A percentile compares a stretch with the other conserved stretches of the same genome.
phyloP scores from a whole-genome alignment of 1,140 invertebrate genomes.

The Bicyclus anynana region DNA sequence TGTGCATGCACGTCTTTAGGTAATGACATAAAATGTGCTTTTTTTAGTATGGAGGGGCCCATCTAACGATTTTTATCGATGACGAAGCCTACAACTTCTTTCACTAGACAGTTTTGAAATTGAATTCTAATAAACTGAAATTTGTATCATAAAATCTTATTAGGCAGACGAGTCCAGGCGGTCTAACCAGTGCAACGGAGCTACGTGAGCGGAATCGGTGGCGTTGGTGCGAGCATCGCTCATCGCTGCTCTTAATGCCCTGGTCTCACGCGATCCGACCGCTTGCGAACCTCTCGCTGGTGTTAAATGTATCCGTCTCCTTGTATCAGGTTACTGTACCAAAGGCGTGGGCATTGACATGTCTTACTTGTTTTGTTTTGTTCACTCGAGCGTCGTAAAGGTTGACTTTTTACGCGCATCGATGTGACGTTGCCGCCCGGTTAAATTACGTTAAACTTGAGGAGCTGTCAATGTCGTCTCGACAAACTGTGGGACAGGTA shows the following conservation, averaged over 20 bases:
- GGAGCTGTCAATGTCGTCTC: constrained; percentile 59
- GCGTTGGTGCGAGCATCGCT: constrained; percentile 48
- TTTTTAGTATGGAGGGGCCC: no score
- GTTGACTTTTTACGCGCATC: constrained; percentile 71
- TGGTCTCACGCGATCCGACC: constrained; percentile 51
- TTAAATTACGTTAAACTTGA: constrained; percentile 62
- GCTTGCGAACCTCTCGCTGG: constrained; percentile 61
- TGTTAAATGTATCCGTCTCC: constrained; percentile 72
- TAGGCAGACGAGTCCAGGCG: neutral
- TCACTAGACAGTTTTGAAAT: no score
- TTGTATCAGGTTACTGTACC: constrained; percentile 69
- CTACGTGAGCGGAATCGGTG: constrained; percentile 46
- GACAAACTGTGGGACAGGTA: constrained; percentile 33
- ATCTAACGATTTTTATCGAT: no score
- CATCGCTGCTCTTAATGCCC: constrained; percentile 64
- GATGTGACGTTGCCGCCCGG: constrained; percentile 57
- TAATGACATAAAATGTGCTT: no score
- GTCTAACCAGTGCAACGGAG: constrained; percentile 3
- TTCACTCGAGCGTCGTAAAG: constrained; percentile 66
- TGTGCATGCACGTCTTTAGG: no score
- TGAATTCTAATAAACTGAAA: no score
- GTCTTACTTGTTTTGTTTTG: constrained; percentile 71
- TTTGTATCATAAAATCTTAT: neutral
- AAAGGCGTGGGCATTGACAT: constrained; percentile 76
- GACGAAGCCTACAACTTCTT: no score